A percentile compares a stretch with the other conserved stretches of the same genome.
These are phyloP conservation scores for Sebastes vulpes DNA, from an alignment of 2,797 vertebrate genomes.

Conservation along the genomic window DNA sequence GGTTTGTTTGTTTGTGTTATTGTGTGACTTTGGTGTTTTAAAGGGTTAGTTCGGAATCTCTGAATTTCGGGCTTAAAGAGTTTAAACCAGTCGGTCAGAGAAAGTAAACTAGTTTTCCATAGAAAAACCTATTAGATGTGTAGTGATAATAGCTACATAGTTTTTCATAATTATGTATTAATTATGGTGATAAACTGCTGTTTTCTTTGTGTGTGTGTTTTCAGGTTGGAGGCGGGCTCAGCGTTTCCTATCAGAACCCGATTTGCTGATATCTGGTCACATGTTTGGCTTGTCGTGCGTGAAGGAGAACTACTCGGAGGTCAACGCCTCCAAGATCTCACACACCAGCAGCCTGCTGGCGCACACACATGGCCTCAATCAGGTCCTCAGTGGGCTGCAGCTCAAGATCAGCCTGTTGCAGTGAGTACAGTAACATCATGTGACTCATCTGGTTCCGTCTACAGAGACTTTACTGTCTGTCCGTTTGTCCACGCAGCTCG, in stretches of 20 bases:
- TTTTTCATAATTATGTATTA: not conserved
- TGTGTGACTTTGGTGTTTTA: too few relatives aligned
- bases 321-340: constrained; percentile 93
- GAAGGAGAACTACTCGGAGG: constrained; percentile 95
- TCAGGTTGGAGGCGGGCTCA: constrained; percentile 88
- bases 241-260: constrained; percentile 93
- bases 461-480: not conserved
- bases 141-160: not conserved
- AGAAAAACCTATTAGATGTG: too few relatives aligned
- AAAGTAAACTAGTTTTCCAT: too few relatives aligned
- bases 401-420: constrained; percentile 95
- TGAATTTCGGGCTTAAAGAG: too few relatives aligned
- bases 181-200: not conserved
- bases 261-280: constrained; percentile 92
- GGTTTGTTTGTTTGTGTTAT: too few relatives aligned
- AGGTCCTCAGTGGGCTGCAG: constrained; percentile 93
- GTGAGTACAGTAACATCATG: constrained; percentile 80
- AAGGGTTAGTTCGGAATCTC: too few relatives aligned
- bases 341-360: constrained; percentile 93
- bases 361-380: constrained; percentile 90
- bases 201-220: too few relatives aligned
- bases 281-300: constrained; percentile 96
- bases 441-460: rapidly evolving
- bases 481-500: constrained; percentile 79
- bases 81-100: too few relatives aligned